Evolutionary conservation across 2,888 invertebrate genomes (phyloP).

Genomic region (Hydrotaea diabolus): DNA sequence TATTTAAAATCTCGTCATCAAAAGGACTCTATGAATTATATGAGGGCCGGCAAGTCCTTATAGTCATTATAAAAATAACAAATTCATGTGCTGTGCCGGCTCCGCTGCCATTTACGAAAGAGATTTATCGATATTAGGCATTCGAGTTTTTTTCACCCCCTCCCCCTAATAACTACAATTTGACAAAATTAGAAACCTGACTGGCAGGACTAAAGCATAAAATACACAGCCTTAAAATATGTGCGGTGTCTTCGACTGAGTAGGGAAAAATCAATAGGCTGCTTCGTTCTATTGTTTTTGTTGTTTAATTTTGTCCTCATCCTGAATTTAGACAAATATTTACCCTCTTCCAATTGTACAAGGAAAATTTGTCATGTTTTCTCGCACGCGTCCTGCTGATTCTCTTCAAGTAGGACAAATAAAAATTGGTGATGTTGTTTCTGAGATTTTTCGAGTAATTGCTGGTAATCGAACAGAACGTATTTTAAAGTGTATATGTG

Average conservation of each 20-base stretch:
- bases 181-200: not conserved
- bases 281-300: not conserved
- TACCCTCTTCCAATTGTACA: not conserved
- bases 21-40: not conserved
- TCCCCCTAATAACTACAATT: not conserved
- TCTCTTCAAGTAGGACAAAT: too few species aligned
- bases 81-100: not conserved
- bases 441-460: too few species aligned
- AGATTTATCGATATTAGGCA: not conserved
- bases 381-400: not conserved
- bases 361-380: not conserved
- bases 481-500: too few species aligned
- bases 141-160: not conserved
- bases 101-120: not conserved
- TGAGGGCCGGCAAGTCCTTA: not conserved
- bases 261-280: not conserved
- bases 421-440: too few species aligned
- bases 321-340: not conserved
- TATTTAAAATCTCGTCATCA: not conserved
- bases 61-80: slow-evolving; percentile 7
- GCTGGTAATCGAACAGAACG: too few species aligned
- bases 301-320: not conserved
- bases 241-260: not conserved
- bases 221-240: too few species aligned
- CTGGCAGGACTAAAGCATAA: too few species aligned